Evolutionary conservation across 2,888 invertebrate species (phyloP), one percentile per base, ranked within the genome.

Genomic region (Craniophora ligustri): DNA sequence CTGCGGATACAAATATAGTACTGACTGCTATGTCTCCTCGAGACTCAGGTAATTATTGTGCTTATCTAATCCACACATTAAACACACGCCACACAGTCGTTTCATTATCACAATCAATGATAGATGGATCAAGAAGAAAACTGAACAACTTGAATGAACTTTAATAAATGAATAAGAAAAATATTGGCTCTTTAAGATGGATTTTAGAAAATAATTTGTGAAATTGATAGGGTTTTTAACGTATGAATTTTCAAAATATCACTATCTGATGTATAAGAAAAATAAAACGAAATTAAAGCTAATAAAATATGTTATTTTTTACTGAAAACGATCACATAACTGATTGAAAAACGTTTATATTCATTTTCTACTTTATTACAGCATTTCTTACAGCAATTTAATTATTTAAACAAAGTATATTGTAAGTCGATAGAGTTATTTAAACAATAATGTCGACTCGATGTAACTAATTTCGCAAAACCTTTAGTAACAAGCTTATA

Each of bases 1-100:
- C 53, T 51, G 48, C 61, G 57, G 49, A 59, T 67, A 64, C 73
- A 46, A 30, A 63, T 64, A 44, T 78, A 92, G 92, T 92, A 92
- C 81, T 83, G 63, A 86, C 50, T 78, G 45, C 74, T 69, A 79
- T 83, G 55, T 65, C 83, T 82, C 83, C 88, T 92, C 84, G 92
- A 92, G 92, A 86, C 88, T 58, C 55, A 87, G 89, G 90, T 90
- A 87, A 85, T 66, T 87, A 72, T 44, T 68, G 54, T 77, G 76
- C 69, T 79, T 78, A 67, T 51, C 63, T 82, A 82, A 82, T 76
- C 57, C 59, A 67, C 57, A 57, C 56, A 67, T 46, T 50, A 23
- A 59, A 72, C 50, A 60, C 41, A 65, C 11, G 19, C 38, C 5
- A 63, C 5, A 36, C 35, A 45, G 19, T 36, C 10, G 47, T 36